phyloP scores from a whole-genome alignment of 30 jellyfish, hydroid and myxozoan species.

The Euphysa ruthae region DNA sequence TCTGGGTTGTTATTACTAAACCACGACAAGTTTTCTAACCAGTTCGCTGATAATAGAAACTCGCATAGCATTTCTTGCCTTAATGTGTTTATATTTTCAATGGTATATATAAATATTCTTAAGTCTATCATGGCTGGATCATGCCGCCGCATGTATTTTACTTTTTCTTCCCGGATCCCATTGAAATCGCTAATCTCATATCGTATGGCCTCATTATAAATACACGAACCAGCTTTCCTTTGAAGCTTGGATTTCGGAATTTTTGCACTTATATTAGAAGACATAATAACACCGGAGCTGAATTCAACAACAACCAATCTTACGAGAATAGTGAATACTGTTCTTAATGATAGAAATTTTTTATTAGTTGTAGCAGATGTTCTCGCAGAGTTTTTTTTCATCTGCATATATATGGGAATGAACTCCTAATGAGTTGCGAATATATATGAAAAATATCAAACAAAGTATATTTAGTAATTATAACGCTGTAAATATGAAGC shows the following conservation, averaged over 20 bases:
- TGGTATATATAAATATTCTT: slow-evolving; percentile 49
- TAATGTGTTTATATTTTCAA: slow-evolving; percentile 67
- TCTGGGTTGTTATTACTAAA: slow-evolving; percentile 15
- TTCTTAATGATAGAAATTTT: no score
- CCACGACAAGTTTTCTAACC: slow-evolving; percentile 62
- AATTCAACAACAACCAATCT: no score
- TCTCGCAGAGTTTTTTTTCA: no score
- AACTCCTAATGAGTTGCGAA: no score
- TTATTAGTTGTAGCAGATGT: no score
- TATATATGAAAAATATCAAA: no score
- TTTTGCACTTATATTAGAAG: no score
- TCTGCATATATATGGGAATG: no score
- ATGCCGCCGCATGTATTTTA: slow-evolving; percentile 15
- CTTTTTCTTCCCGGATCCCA: slow-evolving; percentile 6
- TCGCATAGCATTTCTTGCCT: slow-evolving; percentile 71
- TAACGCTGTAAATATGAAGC: no score
- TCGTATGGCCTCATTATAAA: background rate
- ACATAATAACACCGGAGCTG: no score
- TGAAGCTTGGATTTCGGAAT: background rate
- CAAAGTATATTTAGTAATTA: no score
- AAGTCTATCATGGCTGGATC: slow-evolving; percentile 65
- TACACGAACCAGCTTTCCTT: background rate
- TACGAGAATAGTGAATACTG: no score
- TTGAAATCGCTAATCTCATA: background rate
- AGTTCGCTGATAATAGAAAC: slow-evolving; percentile 56